Evolutionary conservation across 2,888 invertebrate genomes (phyloP).

Genomic region (Dicycla oo): DNA sequence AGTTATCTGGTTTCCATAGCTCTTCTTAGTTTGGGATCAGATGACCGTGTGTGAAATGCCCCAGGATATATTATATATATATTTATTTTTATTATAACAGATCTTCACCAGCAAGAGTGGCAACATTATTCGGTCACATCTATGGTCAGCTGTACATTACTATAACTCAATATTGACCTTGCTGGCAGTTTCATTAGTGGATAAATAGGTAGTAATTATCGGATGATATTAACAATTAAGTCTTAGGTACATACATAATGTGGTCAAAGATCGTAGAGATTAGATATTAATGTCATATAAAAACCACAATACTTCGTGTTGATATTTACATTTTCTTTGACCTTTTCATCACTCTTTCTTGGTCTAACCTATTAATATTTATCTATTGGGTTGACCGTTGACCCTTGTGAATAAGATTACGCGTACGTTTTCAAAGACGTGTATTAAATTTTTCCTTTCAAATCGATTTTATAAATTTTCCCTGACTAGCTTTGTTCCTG

Average conservation of each 20-base stretch:
- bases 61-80: too few species aligned
- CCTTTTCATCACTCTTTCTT: slow-evolving; percentile 23
- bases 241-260: neutral
- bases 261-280: neutral
- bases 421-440: slow-evolving; percentile 11
- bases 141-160: neutral
- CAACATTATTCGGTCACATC: neutral
- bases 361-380: slow-evolving; percentile 14
- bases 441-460: neutral
- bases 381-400: slow-evolving; percentile 27
- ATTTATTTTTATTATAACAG: neutral
- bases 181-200: neutral
- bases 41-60: too few species aligned
- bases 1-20: too few species aligned
- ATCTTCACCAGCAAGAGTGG: too few species aligned
- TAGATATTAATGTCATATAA: neutral
- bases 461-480: slow-evolving; percentile 10
- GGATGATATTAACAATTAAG: neutral
- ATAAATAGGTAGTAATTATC: neutral
- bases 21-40: too few species aligned
- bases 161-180: neutral
- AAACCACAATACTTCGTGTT: neutral
- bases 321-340: slow-evolving; percentile 1
- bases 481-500: neutral
- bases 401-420: slow-evolving; percentile 24